phyloP scores from a whole-genome alignment of 1,140 invertebrate species.

The Bombus impatiens region DNA sequence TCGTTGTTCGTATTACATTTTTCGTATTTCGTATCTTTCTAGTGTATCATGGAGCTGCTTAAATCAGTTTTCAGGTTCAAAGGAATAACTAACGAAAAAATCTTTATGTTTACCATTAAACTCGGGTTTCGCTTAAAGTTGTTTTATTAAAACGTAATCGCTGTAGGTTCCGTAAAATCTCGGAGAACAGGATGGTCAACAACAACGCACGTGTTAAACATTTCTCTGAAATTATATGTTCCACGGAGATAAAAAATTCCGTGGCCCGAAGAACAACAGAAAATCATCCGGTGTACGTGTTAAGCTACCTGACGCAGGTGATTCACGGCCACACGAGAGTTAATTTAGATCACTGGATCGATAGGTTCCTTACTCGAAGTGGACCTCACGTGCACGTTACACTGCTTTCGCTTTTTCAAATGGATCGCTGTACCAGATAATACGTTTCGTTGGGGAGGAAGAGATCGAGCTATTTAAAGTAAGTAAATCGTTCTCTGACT shows the following conservation, averaged over 20 bases:
- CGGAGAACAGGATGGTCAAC: neutral
- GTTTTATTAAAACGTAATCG: neutral
- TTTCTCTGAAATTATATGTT: conserved; percentile 28
- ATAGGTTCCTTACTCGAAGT: conserved; percentile 39
- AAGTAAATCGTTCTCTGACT: neutral
- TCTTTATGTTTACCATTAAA: neutral
- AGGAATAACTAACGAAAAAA: neutral
- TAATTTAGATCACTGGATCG: conserved; percentile 51
- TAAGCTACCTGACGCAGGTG: conserved; percentile 40
- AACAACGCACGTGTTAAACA: neutral
- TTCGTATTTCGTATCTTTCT: neutral
- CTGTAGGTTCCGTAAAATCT: neutral
- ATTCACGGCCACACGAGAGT: conserved; percentile 50
- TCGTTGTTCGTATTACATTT: no score
- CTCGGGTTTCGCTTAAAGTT: neutral
- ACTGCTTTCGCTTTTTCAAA: conserved; percentile 50
- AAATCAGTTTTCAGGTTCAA: neutral
- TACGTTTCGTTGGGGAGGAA: conserved; percentile 11
- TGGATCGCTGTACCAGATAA: conserved; percentile 38
- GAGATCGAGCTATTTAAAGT: conserved; percentile 6
- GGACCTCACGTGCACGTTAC: conserved; percentile 43
- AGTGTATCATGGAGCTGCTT: neutral
- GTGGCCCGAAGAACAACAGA: conserved; percentile 11
- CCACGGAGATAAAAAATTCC: neutral
- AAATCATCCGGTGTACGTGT: conserved; percentile 22